Conservation (phyloP, 92 coral and sea anemone genomes). For the Epizoanthus fatuus region DNA sequence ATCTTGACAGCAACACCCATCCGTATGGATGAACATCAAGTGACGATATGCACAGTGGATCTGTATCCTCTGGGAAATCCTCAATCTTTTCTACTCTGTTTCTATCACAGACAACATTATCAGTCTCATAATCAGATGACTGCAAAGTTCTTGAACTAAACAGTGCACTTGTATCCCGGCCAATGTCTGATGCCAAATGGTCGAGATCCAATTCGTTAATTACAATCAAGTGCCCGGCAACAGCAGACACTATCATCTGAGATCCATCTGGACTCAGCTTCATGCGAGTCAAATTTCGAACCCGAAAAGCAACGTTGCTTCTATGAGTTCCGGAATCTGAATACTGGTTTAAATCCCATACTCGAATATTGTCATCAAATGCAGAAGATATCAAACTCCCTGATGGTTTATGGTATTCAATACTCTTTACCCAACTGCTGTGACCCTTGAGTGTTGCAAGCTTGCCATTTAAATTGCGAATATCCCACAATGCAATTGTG, state of each 20-base stretch:
- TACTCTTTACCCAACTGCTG: constrained; percentile 94
- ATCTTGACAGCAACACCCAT: constrained; percentile 88
- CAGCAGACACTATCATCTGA: constrained; percentile 87
- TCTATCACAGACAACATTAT: constrained; percentile 58
- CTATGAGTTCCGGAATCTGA: constrained; percentile 51
- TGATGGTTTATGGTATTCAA: constrained; percentile 79
- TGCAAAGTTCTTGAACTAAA: constrained; percentile 43
- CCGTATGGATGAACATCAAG: constrained; percentile 95
- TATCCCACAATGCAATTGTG: constrained; percentile 93
- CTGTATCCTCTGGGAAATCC: constrained; percentile 82
- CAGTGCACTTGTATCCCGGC: constrained; percentile 60
- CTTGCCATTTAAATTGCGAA: constrained; percentile 80
- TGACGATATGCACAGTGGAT: constrained; percentile 92
- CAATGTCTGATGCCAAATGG: constrained; percentile 59
- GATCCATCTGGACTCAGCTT: constrained; percentile 87
- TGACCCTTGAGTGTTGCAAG: constrained; percentile 82
- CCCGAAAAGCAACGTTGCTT: constrained; percentile 53
- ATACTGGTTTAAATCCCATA: constrained; percentile 89
- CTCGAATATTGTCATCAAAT: constrained; percentile 91
- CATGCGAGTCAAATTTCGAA: constrained; percentile 86
- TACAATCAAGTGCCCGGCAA: constrained; percentile 78
- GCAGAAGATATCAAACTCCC: constrained; percentile 88
- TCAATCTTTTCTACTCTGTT: constrained; percentile 73
- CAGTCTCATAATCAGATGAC: not conserved
- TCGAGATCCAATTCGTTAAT: constrained; percentile 87